phyloP scores from a whole-genome alignment of 2,888 invertebrate genomes.

The Cheilosia grossa region DNA sequence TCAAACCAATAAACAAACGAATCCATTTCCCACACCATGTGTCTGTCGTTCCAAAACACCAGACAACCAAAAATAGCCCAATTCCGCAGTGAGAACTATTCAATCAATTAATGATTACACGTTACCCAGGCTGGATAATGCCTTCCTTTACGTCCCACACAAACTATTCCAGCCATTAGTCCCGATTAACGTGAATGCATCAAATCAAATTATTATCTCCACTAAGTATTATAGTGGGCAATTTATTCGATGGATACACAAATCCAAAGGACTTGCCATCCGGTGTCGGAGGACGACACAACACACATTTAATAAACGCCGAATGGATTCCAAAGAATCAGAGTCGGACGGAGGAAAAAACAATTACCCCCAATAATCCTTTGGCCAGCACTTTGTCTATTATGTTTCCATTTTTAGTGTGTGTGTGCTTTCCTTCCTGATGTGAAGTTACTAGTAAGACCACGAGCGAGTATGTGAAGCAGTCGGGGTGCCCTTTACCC shows the following conservation, averaged over 20 bases:
- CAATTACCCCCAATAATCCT: constrained; percentile 67
- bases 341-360: constrained; percentile 10
- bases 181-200: constrained; percentile 63
- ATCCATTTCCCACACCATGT: constrained; percentile 14
- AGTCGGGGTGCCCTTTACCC: not conserved
- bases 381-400: constrained; percentile 43
- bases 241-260: constrained; percentile 51
- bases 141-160: not conserved
- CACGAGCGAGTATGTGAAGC: not conserved
- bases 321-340: constrained; percentile 21
- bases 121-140: constrained; percentile 1
- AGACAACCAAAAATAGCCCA: constrained; percentile 40
- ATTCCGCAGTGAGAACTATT: constrained; percentile 55
- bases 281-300: constrained; percentile 27
- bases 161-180: constrained; percentile 69
- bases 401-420: constrained; percentile 22
- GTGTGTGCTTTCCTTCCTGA: constrained; percentile 1
- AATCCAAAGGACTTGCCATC: constrained; percentile 36
- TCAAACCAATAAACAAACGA: constrained; percentile 16
- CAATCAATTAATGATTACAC: constrained; percentile 65
- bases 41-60: constrained; percentile 10
- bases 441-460: constrained; percentile 6
- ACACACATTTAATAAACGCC: constrained; percentile 40
- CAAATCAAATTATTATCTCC: constrained; percentile 71
- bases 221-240: constrained; percentile 63